A percentile compares a stretch with the other conserved stretches of the same genome.
Evolutionary conservation across 2,797 vertebrate species (phyloP).

Genomic region (Mus minutoides): DNA sequence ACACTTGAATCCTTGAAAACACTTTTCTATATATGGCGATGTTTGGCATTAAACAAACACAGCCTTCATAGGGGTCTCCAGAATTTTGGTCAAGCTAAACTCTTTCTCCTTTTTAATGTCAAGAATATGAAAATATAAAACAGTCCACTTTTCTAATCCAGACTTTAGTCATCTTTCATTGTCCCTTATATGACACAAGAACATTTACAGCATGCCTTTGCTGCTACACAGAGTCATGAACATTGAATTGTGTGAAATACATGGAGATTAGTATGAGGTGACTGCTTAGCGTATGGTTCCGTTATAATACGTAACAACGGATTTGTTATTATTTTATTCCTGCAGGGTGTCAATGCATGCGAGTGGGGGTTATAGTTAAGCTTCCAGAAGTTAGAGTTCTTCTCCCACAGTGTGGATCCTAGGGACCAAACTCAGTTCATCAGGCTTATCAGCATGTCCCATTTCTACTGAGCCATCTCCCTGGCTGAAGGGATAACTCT

Average conservation of each 20-base stretch:
- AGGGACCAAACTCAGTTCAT: not conserved
- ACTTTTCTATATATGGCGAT: not conserved
- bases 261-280: not conserved
- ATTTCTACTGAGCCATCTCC: not conserved
- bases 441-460: too few species aligned
- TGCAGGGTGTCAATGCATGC: not conserved
- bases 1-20: not conserved
- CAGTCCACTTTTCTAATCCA: not conserved
- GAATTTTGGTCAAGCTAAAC: not conserved
- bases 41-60: not conserved
- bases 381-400: not conserved
- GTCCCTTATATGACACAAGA: slow-evolving; percentile 13
- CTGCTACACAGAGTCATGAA: not conserved
- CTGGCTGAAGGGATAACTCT: not conserved
- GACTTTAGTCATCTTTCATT: not conserved
- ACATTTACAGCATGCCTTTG: not conserved
- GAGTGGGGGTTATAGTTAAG: not conserved
- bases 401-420: not conserved
- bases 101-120: not conserved
- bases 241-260: not conserved
- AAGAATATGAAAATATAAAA: slow-evolving; percentile 7
- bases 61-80: not conserved
- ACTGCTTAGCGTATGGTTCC: not conserved
- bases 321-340: not conserved
- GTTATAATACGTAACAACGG: not conserved